Percentiles rank a stretch among this genome's conserved stretches.
Evolutionary conservation across 2,113 vertebrate genomes (phyloP).

Genomic region (Smithornis capensis): DNA sequence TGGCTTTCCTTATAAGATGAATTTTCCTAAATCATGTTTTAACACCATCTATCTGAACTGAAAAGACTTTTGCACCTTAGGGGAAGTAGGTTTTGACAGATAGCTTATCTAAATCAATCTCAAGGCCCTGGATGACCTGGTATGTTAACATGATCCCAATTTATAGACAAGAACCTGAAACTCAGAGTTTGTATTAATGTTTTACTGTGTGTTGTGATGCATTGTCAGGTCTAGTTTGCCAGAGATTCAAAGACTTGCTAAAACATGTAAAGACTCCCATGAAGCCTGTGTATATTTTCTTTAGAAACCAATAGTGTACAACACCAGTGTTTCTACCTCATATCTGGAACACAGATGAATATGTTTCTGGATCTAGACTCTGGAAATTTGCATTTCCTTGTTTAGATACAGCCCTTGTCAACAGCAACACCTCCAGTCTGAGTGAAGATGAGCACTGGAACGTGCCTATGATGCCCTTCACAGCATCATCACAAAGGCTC

Average conservation of each 20-base stretch:
- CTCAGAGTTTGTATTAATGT: neutral
- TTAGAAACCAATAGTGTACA: rapidly evolving
- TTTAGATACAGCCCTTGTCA: neutral
- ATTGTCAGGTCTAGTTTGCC: neutral
- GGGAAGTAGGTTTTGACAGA: neutral
- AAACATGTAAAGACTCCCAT: neutral
- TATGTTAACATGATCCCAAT: neutral
- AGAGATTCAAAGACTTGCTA: neutral
- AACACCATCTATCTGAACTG: neutral
- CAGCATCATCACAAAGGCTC: rapidly evolving
- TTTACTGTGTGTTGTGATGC: neutral
- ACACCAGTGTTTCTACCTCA: neutral
- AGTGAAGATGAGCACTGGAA: neutral
- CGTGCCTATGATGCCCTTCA: rapidly evolving
- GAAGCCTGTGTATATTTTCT: neutral
- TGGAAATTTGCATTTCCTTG: neutral
- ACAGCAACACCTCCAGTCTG: neutral
- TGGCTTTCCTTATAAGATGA: neutral
- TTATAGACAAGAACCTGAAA: neutral
- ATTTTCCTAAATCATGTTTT: neutral
- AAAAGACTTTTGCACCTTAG: rapidly evolving
- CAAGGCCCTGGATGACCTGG: neutral
- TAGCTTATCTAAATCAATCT: neutral
- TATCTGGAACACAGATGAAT: rapidly evolving
- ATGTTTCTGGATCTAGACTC: neutral